phyloP scores from a whole-genome alignment of 1,140 invertebrate genomes.

The Hesperophylax magnus region DNA sequence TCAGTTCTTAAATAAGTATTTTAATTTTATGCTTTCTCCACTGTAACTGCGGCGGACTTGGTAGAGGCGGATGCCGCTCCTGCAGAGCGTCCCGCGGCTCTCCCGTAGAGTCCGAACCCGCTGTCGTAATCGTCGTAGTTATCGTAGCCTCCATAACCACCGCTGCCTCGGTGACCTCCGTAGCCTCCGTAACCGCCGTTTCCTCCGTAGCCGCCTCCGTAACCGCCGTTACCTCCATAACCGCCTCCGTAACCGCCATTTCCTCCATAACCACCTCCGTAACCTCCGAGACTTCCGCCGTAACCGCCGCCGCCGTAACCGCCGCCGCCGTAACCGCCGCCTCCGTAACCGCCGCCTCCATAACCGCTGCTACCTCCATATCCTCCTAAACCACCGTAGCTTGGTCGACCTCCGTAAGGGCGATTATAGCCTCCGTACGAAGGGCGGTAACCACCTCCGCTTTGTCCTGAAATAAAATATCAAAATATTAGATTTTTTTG shows the following conservation, averaged over 20 bases:
- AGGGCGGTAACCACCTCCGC: slow-evolving; percentile 33
- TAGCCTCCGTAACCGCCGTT: slow-evolving; percentile 30
- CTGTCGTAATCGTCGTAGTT: slow-evolving; percentile 35
- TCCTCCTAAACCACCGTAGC: slow-evolving; percentile 1
- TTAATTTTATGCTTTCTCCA: slow-evolving; percentile 53
- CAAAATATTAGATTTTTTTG: neutral
- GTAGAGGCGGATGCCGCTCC: slow-evolving; percentile 35
- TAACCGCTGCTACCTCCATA: slow-evolving; percentile 39
- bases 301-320: slow-evolving; percentile 48
- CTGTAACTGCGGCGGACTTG: slow-evolving; percentile 12
- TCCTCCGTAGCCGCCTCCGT: slow-evolving; percentile 38
- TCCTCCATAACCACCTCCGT: slow-evolving; percentile 49
- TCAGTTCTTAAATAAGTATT: slow-evolving; percentile 2
- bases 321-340: slow-evolving; percentile 37
- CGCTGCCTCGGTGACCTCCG: slow-evolving; percentile 44
- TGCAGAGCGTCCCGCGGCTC: slow-evolving; percentile 51
- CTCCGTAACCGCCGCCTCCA: slow-evolving; percentile 46
- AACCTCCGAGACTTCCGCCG: slow-evolving; percentile 51
- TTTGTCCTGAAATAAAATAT: slow-evolving; percentile 47
- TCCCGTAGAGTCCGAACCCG: slow-evolving; percentile 41
- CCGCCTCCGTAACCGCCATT: slow-evolving; percentile 38
- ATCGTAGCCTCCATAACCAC: slow-evolving; percentile 45
- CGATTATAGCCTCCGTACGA: slow-evolving; percentile 35
- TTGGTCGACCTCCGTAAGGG: slow-evolving; percentile 38
- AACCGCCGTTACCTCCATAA: slow-evolving; percentile 23